Conservation (phyloP, 1,140 invertebrate genomes). For the Papilio aristodemus region DNA sequence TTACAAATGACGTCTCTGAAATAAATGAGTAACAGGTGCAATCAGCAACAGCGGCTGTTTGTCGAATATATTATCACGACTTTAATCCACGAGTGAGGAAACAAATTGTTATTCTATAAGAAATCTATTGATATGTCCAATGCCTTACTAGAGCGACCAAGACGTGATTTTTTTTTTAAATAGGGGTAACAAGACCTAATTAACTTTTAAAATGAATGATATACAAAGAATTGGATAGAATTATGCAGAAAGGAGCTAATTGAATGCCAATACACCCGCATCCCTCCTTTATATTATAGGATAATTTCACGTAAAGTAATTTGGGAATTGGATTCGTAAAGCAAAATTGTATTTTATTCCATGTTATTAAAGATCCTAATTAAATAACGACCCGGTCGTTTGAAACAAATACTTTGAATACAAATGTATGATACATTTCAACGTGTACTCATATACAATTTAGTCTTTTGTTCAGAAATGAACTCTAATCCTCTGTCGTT, state of each 20-base stretch:
- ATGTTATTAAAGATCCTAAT: not conserved
- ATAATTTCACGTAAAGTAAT: slow-evolving; percentile 10
- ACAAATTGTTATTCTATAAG: too few species aligned
- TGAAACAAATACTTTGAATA: slow-evolving; percentile 6
- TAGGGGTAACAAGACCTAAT: not conserved
- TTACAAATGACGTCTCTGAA: not conserved
- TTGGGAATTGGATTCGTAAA: not conserved
- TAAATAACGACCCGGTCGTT: not conserved
- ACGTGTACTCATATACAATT: not conserved
- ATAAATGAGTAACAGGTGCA: too few species aligned
- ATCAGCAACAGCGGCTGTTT: too few species aligned
- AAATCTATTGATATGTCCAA: too few species aligned
- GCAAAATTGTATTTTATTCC: slow-evolving; percentile 9
- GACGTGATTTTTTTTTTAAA: not conserved
- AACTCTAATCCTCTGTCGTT: not conserved
- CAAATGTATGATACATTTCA: not conserved
- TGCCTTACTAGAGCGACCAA: not conserved
- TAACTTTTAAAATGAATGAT: not conserved
- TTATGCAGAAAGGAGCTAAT: not conserved
- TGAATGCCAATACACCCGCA: slow-evolving; percentile 14
- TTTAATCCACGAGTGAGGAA: too few species aligned
- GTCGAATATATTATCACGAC: too few species aligned
- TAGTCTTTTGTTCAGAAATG: not conserved
- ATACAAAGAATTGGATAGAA: too few species aligned
- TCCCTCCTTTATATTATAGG: not conserved